Percentiles rank a stretch among this genome's conserved stretches.
phyloP scores from a whole-genome alignment of 2,113 vertebrate species.

The Podilymbus podiceps region DNA sequence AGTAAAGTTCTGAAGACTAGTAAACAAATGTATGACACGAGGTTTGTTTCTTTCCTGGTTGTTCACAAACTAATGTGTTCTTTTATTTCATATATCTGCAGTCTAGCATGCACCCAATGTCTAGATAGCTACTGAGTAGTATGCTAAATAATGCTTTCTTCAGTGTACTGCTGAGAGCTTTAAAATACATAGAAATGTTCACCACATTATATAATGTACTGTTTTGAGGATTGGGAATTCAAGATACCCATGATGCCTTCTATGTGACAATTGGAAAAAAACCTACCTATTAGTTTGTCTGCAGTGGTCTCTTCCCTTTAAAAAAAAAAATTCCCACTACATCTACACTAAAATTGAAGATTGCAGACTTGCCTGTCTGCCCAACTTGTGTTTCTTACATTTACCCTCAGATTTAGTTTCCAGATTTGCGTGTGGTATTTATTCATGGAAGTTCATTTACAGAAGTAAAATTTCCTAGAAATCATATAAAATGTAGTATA shows the following conservation, averaged over 20 bases:
- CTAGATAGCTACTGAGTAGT: background rate
- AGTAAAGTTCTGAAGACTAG: background rate
- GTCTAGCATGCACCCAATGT: background rate
- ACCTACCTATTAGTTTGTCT: constrained; percentile 17
- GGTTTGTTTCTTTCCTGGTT: background rate
- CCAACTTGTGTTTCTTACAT: constrained; percentile 50
- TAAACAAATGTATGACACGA: background rate
- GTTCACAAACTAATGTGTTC: background rate
- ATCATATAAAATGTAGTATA: background rate
- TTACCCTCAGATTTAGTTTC: constrained; percentile 45
- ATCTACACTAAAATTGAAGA: constrained; percentile 29
- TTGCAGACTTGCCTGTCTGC: constrained; percentile 13
- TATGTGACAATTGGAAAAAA: background rate
- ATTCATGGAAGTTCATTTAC: background rate
- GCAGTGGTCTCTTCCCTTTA: constrained; percentile 51
- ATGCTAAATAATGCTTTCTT: background rate
- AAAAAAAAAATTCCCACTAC: constrained; percentile 10
- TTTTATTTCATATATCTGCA: background rate
- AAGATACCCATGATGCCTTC: background rate
- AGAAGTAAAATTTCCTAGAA: background rate
- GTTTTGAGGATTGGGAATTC: background rate
- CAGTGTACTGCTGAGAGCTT: background rate
- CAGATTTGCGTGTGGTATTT: constrained; percentile 39
- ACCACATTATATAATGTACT: background rate
- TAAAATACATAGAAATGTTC: background rate